Evolutionary conservation across 2,113 vertebrate genomes (phyloP).

Genomic region (Sinocyclocheilus grahami): DNA sequence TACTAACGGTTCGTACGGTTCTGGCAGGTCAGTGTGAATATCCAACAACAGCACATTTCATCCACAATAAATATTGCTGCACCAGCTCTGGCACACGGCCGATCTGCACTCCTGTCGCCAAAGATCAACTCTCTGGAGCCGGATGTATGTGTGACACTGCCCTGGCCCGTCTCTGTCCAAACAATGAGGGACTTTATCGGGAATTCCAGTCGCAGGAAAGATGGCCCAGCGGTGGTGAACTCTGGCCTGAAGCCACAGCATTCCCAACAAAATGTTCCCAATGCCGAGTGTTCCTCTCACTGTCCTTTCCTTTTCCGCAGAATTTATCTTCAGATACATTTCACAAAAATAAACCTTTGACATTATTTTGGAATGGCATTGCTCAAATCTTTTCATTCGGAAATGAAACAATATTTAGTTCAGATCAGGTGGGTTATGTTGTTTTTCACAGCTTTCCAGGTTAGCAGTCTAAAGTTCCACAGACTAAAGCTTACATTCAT

Average conservation of each 20-base stretch:
- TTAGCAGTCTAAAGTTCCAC: not conserved
- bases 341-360: not conserved
- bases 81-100: constrained; percentile 27
- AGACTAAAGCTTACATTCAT: not conserved
- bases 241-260: constrained; percentile 33
- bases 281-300: not conserved
- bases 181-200: constrained; percentile 55
- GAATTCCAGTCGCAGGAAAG: constrained; percentile 56
- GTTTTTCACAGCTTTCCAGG: not conserved
- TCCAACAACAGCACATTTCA: constrained; percentile 22
- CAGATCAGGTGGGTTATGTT: not conserved
- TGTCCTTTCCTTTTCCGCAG: constrained; percentile 27
- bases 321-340: not conserved
- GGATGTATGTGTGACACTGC: constrained; percentile 43
- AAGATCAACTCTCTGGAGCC: constrained; percentile 39
- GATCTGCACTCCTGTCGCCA: constrained; percentile 21
- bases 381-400: not conserved
- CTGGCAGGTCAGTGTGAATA: constrained; percentile 8
- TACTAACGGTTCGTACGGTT: not conserved
- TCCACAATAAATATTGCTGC: constrained; percentile 23
- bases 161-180: constrained; percentile 52
- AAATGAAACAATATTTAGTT: not conserved
- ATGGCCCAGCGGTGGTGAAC: constrained; percentile 42
- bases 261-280: constrained; percentile 41
- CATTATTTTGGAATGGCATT: not conserved